Evolutionary conservation across 2,888 invertebrate species (phyloP), one percentile per base, ranked within the genome.

Genomic region (Agrochola lota): DNA sequence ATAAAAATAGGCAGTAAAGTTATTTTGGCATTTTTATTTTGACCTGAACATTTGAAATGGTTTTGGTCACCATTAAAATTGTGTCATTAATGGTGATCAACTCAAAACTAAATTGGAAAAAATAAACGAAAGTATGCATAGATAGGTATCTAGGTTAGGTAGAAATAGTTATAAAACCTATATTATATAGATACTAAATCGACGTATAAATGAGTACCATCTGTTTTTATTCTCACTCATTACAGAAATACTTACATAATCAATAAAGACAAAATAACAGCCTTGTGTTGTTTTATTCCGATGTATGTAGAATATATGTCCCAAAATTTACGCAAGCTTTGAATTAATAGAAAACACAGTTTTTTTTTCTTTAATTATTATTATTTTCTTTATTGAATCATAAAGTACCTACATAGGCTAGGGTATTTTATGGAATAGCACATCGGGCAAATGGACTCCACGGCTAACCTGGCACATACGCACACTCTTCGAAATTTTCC

Each of bases 1-100:
- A 96, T 96, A 95, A 94, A 95, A 89, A 92, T 94, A 93, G 92
- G 74, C 73, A 74, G 49, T 73, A 86, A 84, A 57, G 30, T 40
- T 66, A 71, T 63, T 74, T 57, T 72, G 43, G 81, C 26, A 63
- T 73, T 87, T 87, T 87, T 85, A 68, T 74, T 85, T 85, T 66
- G 0, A 62, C 40, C 43, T 35, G 3, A 40, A 4, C 59, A 20
- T 67, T 49, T 20, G 5, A 52, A 9, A 15, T 52, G 46, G 6
- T 59, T 59, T n/a, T 49, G 6, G 35, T 43, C 71, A 23, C 7
- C 26, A 49, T 30, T 1, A 35, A 35, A 17, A 35, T 7, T 7
- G 15, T 40, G n/a, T 40, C 2, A 40, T 12, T 35, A 11, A 43
- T 72, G 17, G 35, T 55, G 26, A 46, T 62, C 55, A 43, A 23